A percentile compares a stretch with the other conserved stretches of the same genome.
phyloP scores from a whole-genome alignment of 2,113 vertebrate species.

The Chionis minor region DNA sequence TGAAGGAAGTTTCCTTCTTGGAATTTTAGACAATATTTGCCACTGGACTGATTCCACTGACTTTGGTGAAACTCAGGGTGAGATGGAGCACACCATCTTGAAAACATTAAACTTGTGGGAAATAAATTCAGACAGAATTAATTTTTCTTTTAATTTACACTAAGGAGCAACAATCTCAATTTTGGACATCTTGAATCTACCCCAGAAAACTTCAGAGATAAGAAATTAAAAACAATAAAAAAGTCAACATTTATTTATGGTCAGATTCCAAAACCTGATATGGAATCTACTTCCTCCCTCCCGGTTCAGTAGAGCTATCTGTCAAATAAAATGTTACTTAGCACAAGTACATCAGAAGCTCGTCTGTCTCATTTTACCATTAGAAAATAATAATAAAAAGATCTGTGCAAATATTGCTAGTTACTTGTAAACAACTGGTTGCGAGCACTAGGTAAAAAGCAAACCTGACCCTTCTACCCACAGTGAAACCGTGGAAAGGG shows the following conservation, averaged over 20 bases:
- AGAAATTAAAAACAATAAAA: neutral
- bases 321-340: neutral
- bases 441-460: neutral
- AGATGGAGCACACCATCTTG: slow-evolving; percentile 46
- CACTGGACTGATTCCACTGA: slow-evolving; percentile 27
- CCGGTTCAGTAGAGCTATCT: neutral
- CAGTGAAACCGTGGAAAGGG: neutral
- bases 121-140: slow-evolving; percentile 29
- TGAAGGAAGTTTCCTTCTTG: slow-evolving; percentile 48
- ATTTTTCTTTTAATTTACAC: slow-evolving; percentile 35
- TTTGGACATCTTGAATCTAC: slow-evolving; percentile 7
- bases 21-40: slow-evolving; percentile 38
- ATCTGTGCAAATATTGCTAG: neutral
- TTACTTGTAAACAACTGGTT: neutral
- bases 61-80: neutral
- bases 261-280: neutral
- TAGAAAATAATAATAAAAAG: too few species aligned
- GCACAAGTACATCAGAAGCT: neutral
- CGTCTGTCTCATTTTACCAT: neutral
- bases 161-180: neutral
- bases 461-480: neutral
- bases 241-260: neutral
- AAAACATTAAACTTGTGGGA: slow-evolving; percentile 62
- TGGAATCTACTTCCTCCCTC: neutral
- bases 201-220: slow-evolving; percentile 42